Evolutionary conservation across 2,797 vertebrate genomes (phyloP).

Genomic region (Scolopax rusticola): DNA sequence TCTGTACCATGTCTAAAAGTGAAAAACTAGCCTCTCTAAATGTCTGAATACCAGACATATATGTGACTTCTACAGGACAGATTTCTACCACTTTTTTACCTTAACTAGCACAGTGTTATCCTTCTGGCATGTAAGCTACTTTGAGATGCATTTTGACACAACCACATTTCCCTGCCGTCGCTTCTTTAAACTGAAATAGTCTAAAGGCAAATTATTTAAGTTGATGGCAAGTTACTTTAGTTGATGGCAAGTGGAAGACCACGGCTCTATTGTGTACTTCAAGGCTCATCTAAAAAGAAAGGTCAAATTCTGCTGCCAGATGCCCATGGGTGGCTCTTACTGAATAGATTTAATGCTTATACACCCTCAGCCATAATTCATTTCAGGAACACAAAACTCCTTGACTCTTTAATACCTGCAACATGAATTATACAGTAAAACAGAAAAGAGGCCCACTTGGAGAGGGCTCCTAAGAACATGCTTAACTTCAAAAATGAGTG

Average conservation of each 20-base stretch:
- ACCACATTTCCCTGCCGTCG: fast-evolving
- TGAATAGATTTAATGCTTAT: background rate
- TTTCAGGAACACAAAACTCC: background rate
- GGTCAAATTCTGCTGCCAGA: conserved; percentile 15
- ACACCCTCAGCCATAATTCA: background rate
- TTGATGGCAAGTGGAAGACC: background rate
- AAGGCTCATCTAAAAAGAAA: conserved; percentile 20
- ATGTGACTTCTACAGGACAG: fast-evolving
- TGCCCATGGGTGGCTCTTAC: background rate
- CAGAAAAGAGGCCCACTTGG: background rate
- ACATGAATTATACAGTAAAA: background rate
- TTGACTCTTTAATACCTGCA: background rate
- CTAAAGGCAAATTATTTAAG: background rate
- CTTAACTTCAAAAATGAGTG: background rate
- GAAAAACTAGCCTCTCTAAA: background rate
- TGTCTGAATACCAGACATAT: background rate
- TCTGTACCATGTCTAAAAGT: background rate
- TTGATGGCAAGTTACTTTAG: background rate
- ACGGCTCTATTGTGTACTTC: background rate
- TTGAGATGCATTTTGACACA: background rate
- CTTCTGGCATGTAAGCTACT: background rate
- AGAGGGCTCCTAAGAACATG: background rate
- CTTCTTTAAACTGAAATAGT: background rate
- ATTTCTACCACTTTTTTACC: background rate
- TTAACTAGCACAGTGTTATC: background rate